phyloP scores from a whole-genome alignment of 2,113 vertebrate genomes.

The Hyaena hyaena region DNA sequence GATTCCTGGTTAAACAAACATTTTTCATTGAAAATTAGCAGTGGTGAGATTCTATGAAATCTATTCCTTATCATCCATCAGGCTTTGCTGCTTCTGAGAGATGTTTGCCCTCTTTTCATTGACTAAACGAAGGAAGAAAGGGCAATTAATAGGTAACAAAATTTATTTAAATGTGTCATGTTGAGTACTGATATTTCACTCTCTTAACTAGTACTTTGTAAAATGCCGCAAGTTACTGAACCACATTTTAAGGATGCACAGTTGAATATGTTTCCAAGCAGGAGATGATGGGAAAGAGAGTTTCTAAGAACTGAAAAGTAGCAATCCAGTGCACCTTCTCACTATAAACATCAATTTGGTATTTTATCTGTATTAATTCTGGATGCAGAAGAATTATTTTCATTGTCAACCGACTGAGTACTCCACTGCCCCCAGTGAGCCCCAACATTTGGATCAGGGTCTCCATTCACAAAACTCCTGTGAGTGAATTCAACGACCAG shows the following conservation, averaged over 20 bases:
- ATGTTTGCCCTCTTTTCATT: background rate
- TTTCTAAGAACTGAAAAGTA: background rate
- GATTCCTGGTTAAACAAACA: background rate
- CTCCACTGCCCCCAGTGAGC: accelerated
- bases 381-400: background rate
- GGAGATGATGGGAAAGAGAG: background rate
- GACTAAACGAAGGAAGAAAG: background rate
- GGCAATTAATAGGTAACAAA: background rate
- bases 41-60: background rate
- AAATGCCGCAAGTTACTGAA: background rate
- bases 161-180: background rate
- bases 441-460: accelerated
- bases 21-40: background rate
- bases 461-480: background rate
- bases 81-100: background rate
- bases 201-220: background rate
- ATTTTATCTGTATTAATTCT: background rate
- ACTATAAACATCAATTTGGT: background rate
- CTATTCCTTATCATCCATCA: background rate
- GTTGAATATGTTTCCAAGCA: background rate
- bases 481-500: background rate
- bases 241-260: background rate
- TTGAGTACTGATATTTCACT: background rate
- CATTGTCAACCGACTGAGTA: accelerated
- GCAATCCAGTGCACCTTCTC: background rate